Evolutionary conservation across 2,888 invertebrate genomes (phyloP).

Genomic region (Epicampocera succincta): DNA sequence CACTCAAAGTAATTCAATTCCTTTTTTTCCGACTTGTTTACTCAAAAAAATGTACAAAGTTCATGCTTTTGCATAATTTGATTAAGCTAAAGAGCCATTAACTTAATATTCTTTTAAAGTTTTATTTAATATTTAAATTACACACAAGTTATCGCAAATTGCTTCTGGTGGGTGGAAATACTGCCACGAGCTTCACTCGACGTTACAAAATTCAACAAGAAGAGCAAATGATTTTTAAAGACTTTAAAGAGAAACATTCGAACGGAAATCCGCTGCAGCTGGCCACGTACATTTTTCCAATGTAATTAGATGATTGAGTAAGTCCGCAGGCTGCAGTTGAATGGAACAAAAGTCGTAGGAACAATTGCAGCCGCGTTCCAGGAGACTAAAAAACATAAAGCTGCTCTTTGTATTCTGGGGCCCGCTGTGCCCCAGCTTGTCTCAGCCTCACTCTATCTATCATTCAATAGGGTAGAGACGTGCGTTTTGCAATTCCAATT

Average conservation of each 20-base stretch:
- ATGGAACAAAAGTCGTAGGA: background rate
- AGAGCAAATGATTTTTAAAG: background rate
- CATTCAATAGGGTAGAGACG: too few relatives aligned
- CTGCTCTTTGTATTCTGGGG: too few relatives aligned
- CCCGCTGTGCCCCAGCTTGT: too few relatives aligned
- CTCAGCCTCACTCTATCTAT: too few relatives aligned
- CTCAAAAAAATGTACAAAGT: background rate
- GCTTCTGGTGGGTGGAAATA: too few relatives aligned
- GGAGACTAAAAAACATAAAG: background rate
- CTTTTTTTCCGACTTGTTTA: background rate
- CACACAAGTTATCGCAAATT: background rate
- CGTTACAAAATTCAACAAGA: background rate
- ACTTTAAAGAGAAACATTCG: background rate
- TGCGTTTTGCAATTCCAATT: too few relatives aligned
- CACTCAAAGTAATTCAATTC: too few relatives aligned
- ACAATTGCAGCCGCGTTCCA: background rate
- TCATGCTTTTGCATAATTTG: slow-evolving; percentile 29
- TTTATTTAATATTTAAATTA: slow-evolving; percentile 14
- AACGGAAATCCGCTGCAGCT: background rate
- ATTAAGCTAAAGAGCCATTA: slow-evolving; percentile 1
- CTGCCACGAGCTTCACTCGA: background rate
- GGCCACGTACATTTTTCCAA: background rate
- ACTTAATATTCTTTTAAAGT: slow-evolving; percentile 2
- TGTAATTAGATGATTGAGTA: background rate
- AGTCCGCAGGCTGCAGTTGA: background rate